Base-by-base conservation (phyloP, 2,797 vertebrate genomes). In the Anableps anableps region DNA sequence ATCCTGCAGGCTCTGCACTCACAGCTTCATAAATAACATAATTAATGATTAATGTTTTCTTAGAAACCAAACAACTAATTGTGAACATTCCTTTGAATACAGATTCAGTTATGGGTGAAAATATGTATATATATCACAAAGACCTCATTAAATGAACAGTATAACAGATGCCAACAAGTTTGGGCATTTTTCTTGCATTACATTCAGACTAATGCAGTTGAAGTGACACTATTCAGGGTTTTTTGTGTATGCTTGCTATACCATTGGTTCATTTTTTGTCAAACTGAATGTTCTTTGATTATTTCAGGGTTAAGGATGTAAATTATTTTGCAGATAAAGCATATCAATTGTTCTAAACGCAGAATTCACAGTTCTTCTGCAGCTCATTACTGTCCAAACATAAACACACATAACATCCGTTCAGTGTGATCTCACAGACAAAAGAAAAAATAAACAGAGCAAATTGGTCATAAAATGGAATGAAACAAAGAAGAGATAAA, bases 401-500 rank as follows among this genome's bases (percentile, higher is more conserved):
- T 14, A 68, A 23, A 43, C 31, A 51, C 53, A 72, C 41, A 29
- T 73, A 36, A 68, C 23, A 72, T 10, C n/a, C 45, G 45, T 81
- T 80, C 0, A 58, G 17, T 72, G 75, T 62, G 68, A 60, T 83
- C 82, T 80, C 66, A 60, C 72, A 76, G 62, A 81, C 5, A 82
- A 66, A 83, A 55, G 58, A 29, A 58, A 70, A 62, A 77, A 68
- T 48, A 55, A 80, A 68, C 50, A 1, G 26, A 68, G 19, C 62
- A 82, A 74, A 70, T 77, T 64, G 41, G 58, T 8, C 38, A 82
- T 55, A 64, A 85, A 83, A 78, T 72, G 16, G 51, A 73, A 82
- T 84, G 74, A 83, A 80, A 88, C 77, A 76, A 81, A 83, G 74
- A 82, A 47, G 50, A 68, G 62, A 83, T 76, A 53, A 87, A 64